Evolutionary conservation across 64 coral and sea anemone genomes (phyloP).

Genomic region (Cladopsammia gracilis): DNA sequence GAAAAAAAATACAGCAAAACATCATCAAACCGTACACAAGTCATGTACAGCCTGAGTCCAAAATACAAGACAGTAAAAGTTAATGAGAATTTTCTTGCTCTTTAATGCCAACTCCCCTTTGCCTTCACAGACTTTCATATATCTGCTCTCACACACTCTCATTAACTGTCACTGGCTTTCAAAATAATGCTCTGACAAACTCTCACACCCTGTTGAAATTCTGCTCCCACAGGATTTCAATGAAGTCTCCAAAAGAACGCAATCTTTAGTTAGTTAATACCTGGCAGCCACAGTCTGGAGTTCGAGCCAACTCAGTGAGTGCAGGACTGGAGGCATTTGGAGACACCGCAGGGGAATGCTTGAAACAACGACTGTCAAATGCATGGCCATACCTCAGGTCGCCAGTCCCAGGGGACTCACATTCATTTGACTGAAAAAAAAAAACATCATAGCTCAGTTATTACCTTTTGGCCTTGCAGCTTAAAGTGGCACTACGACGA

Average conservation of each 20-base stretch:
- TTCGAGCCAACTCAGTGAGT: conserved; percentile 81
- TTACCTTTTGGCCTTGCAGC: too few species aligned
- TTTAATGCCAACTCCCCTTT: too few species aligned
- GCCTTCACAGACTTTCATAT: too few species aligned
- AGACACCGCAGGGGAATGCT: conserved; percentile 78
- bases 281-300: conserved; percentile 87
- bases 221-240: too few species aligned
- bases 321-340: conserved; percentile 92
- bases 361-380: conserved; percentile 95
- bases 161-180: too few species aligned
- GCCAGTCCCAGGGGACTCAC: conserved; percentile 68
- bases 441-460: not conserved
- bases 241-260: not conserved
- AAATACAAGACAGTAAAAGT: too few species aligned
- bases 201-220: too few species aligned
- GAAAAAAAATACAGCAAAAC: not conserved
- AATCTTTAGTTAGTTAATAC: not conserved
- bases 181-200: too few species aligned
- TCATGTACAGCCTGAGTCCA: not conserved
- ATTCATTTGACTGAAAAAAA: conserved; percentile 82
- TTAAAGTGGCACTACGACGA: too few species aligned
- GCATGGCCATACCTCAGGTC: conserved; percentile 99
- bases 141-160: too few species aligned
- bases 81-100: too few species aligned
- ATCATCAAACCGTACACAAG: not conserved